Evolutionary conservation across 2,888 invertebrate species (phyloP), one percentile per base, ranked within the genome.

Genomic region (Rotaria magnacalcarata): DNA sequence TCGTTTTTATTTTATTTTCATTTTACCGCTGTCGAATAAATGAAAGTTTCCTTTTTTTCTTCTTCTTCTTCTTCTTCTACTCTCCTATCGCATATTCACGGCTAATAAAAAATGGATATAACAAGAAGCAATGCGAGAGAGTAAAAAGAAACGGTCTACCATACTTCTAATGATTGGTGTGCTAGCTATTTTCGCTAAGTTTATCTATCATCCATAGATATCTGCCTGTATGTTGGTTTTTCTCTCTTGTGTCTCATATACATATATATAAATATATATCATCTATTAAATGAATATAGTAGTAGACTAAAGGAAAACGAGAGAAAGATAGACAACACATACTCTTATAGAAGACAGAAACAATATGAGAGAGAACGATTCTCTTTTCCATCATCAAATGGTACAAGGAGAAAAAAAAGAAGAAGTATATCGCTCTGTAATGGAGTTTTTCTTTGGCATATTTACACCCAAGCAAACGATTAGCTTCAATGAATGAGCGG

Each of bases 321-420:
- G 50, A 60, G 84, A 84, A 85, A 84, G 58, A 85, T 50, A 58
- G 58, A 52, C 56, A 47, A 80, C 84, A 84, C 47, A 74, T 74
- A 34, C 34, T 85, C 41, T 50, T 27, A 60, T 47, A 14, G 85
- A n/a, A 67, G 41, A 67, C 85, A 54, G 34, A 67, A 50, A 67
- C 58, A 47, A 41, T 14, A 54, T 24, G 8, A 52, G 10, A 54
- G n/a, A 84, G 50, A 34, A 85, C 34, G 58, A 85, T 85, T 85
- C 50, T 47, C 56, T n/a, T 34, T 47, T 85, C 47, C 50, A 50
- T 47, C 47, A 85, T 67, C 85, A 67, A 47, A 67, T 85, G 67
- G 50, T 60, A 47, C 27, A 67, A 85, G 11, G 8, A 27, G 43
- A 2, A 60, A n/a, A 41, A 84, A 41, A 84, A 84, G 56, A 84